phyloP scores from a whole-genome alignment of 2,113 vertebrate genomes.

The Arothron firmamentum region DNA sequence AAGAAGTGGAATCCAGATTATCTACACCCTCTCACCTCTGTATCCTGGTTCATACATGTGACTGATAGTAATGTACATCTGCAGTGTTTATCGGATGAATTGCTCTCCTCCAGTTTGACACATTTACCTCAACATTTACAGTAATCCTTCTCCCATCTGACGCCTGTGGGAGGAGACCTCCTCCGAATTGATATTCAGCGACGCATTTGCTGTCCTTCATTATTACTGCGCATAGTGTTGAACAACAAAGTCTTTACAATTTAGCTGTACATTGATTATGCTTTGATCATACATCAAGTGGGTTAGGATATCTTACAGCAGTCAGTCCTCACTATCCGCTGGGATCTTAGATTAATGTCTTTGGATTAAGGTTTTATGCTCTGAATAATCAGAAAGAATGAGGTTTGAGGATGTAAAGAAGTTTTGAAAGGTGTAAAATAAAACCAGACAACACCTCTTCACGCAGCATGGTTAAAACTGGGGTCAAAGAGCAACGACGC shows the following conservation, averaged over 20 bases:
- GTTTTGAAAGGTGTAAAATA: not conserved
- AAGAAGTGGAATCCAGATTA: conserved; percentile 12
- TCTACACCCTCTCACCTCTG: not conserved
- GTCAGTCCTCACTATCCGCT: not conserved
- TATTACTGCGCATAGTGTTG: conserved; percentile 14
- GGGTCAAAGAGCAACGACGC: no score
- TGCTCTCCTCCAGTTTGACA: conserved; percentile 2
- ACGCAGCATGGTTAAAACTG: not conserved
- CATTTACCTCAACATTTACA: conserved; percentile 1
- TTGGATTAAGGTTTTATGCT: conserved; percentile 3
- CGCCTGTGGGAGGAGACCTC: not conserved
- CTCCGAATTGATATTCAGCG: conserved; percentile 25
- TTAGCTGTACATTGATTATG: conserved; percentile 1
- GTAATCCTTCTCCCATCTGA: conserved; percentile 6
- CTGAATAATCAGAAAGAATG: not conserved
- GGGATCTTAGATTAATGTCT: conserved; percentile 7
- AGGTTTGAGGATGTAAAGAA: conserved; percentile 5
- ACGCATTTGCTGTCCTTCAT: conserved; percentile 23
- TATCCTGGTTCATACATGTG: no score
- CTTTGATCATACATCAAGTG: conserved; percentile 20
- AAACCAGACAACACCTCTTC: not conserved
- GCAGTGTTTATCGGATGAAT: not conserved
- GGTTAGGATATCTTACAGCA: conserved; percentile 18
- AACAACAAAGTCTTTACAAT: conserved; percentile 25
- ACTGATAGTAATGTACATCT: no score